These are phyloP conservation scores for Todiramphus chloris DNA, from an alignment of 2,113 vertebrate species.

Conservation along the genomic window DNA sequence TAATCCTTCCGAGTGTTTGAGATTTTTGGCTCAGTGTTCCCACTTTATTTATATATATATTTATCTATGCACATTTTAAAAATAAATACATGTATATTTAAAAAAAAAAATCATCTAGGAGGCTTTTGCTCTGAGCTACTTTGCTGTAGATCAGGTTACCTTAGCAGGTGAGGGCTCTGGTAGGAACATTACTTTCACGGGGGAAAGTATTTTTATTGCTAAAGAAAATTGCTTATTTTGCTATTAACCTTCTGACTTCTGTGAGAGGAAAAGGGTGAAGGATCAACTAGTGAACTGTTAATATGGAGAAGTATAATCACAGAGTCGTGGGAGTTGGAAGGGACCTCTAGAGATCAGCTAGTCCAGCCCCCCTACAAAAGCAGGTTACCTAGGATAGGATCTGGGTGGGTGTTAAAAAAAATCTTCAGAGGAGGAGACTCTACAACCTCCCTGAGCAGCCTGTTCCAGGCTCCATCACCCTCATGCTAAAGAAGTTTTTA, in stretches of 20 bases:
- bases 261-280: background rate
- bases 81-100: background rate
- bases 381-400: too few species aligned
- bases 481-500: too few species aligned
- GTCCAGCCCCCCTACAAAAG: too few species aligned
- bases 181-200: background rate
- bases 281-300: background rate
- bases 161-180: background rate
- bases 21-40: background rate
- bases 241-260: background rate
- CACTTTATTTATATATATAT: background rate
- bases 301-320: background rate
- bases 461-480: too few species aligned
- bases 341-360: too few species aligned
- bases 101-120: background rate
- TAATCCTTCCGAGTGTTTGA: background rate
- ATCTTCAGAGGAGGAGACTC: too few species aligned
- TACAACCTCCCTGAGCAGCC: too few species aligned
- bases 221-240: background rate
- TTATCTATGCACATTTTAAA: background rate
- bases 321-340: too few species aligned
- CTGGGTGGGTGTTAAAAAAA: too few species aligned
- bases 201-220: background rate
- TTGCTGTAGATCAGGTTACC: background rate
- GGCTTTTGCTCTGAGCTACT: background rate